A percentile compares a stretch with the other conserved stretches of the same genome.
Evolutionary conservation across 2,113 vertebrate genomes (phyloP).

Genomic region (Sinocyclocheilus maitianheensis): DNA sequence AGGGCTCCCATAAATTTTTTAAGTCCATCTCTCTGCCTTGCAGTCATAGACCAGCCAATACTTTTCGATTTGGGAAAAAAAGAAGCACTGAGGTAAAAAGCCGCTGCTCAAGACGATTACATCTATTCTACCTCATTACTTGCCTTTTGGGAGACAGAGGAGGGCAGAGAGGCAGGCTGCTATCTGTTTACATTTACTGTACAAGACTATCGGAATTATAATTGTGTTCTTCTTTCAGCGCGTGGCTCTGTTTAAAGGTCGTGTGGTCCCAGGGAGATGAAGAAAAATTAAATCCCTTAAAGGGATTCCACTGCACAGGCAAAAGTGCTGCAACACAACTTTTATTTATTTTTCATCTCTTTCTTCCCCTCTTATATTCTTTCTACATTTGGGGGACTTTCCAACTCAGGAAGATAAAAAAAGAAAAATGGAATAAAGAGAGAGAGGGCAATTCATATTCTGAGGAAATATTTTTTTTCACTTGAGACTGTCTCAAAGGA

Average conservation of each 20-base stretch:
- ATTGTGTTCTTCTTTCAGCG: slow-evolving; percentile 77
- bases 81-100: slow-evolving; percentile 65
- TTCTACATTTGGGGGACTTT: slow-evolving; percentile 62
- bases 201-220: slow-evolving; percentile 78
- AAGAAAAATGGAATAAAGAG: background rate
- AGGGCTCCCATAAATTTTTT: slow-evolving; percentile 57
- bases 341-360: slow-evolving; percentile 50
- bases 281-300: slow-evolving; percentile 81
- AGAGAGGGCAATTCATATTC: slow-evolving; percentile 57
- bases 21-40: slow-evolving; percentile 47
- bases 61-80: slow-evolving; percentile 70
- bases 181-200: slow-evolving; percentile 78
- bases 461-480: slow-evolving; percentile 70
- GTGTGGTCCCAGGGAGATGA: slow-evolving; percentile 76
- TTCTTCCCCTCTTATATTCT: slow-evolving; percentile 12
- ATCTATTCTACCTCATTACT: slow-evolving; percentile 81
- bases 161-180: slow-evolving; percentile 66
- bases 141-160: slow-evolving; percentile 70
- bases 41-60: slow-evolving; percentile 57
- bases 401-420: background rate
- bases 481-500: slow-evolving; percentile 70
- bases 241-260: slow-evolving; percentile 78
- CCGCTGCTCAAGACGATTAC: slow-evolving; percentile 63
- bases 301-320: slow-evolving; percentile 80
- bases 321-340: slow-evolving; percentile 76